These are phyloP conservation scores for Axinella damicornis DNA, from an alignment of 37 sponge, comb jelly and placozoan genomes.

Conservation along the genomic window DNA sequence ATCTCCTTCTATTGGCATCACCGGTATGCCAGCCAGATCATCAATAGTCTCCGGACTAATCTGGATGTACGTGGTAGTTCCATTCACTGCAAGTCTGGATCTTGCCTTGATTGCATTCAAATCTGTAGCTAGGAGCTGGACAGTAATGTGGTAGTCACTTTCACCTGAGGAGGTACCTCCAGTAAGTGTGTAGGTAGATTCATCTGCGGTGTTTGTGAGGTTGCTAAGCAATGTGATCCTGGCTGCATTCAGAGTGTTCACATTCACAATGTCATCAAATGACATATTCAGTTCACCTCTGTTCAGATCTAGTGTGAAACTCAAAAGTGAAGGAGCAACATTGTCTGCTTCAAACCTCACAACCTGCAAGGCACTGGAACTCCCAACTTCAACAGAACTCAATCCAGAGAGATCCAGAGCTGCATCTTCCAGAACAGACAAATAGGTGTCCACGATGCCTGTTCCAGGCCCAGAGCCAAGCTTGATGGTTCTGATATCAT, in stretches of 20 bases:
- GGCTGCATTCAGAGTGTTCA: constrained; percentile 45
- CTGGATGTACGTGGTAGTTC: constrained; percentile 55
- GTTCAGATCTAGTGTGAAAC: constrained; percentile 74
- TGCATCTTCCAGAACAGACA: constrained; percentile 44
- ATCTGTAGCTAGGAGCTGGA: constrained; percentile 56
- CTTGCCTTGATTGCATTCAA: constrained; percentile 75
- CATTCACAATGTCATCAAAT: constrained; percentile 82
- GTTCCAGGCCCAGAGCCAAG: constrained; percentile 51
- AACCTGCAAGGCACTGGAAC: constrained; percentile 35
- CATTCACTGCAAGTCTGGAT: constrained; percentile 40
- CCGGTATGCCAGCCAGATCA: constrained; percentile 40
- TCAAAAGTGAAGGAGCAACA: constrained; percentile 49
- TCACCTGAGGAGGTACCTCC: constrained; percentile 48
- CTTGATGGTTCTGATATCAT: constrained; percentile 58
- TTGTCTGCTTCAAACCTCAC: constrained; percentile 43
- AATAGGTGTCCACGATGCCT: constrained; percentile 44
- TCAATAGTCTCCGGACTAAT: constrained; percentile 44
- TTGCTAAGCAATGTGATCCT: constrained; percentile 67
- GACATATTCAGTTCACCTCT: constrained; percentile 66
- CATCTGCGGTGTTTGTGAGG: constrained; percentile 4
- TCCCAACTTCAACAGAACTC: constrained; percentile 3
- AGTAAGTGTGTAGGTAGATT: constrained; percentile 77
- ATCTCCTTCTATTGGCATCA: constrained; percentile 23
- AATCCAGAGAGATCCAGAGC: constrained; percentile 75
- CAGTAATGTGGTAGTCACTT: constrained; percentile 52